Evolutionary conservation across 2,888 invertebrate genomes (phyloP), one percentile per base, ranked within the genome.

Genomic region (Napeogenes sylphis): DNA sequence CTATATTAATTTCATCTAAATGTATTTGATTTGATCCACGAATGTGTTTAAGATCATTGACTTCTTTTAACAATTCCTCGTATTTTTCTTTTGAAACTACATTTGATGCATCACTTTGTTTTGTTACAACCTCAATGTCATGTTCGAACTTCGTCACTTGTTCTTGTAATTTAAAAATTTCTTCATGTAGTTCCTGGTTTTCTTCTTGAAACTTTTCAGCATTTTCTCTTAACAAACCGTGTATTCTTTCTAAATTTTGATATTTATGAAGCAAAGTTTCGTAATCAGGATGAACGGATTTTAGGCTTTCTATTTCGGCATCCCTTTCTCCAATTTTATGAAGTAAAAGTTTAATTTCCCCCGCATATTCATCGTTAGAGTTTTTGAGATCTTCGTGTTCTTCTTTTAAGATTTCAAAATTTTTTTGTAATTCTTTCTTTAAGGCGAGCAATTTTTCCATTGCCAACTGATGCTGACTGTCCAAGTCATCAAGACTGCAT

Each of bases 391-490:
- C 87, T 66, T 87, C 84, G 56, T 91, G 86, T 66, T 92, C 90
- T 56, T 84, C 81, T 71, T 88, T 91, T 2, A 92, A 72, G 0
- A 83, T 75, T 69, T 87, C 87, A 57, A 92, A 91, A 71, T 92
- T 92, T 12, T 82, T 81, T 65, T 92, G 92, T 55, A 92, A 72
- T 56, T 92, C 91, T 55, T 83, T 89, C 72, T 93, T 93, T 47
- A 92, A 73, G 4, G 87, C 75, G 0, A 93, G 74, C 21, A 93
- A 79, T 73, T 90, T 91, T 68, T 92, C 93, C 82, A 94, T 93
- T 0, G 94, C 95, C 71, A 92, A 84, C 73, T 94, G 93, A 76
- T 96, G 94, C 80, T 95, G 95, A 56, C 82, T 91, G 75, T 96
- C 96, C 70, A 96, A 82, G 75, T 95, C 95, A 71, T 95, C 95